phyloP scores from a whole-genome alignment of 1,140 invertebrate species.

The Vanessa tameamea region DNA sequence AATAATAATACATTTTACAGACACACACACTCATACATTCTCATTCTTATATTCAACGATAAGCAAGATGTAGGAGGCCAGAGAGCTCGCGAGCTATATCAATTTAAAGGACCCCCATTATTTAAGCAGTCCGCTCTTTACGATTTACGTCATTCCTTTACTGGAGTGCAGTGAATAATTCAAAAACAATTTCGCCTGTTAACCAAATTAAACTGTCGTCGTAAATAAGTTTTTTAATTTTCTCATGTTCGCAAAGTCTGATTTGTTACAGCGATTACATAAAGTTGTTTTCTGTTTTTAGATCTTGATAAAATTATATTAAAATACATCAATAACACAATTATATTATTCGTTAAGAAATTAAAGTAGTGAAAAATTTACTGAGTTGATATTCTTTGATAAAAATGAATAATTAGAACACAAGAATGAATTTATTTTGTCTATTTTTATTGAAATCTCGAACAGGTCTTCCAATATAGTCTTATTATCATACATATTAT shows the following conservation, averaged over 20 bases:
- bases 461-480: no score
- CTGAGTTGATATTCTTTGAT: no score
- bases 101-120: not conserved
- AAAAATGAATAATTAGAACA: no score
- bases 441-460: not conserved
- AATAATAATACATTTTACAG: no score
- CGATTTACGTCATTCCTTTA: constrained; percentile 21
- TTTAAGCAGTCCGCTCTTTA: not conserved
- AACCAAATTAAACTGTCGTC: constrained; percentile 33
- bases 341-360: no score
- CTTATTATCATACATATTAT: no score
- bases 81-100: constrained; percentile 2
- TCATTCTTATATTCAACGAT: not conserved
- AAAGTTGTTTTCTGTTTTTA: not conserved
- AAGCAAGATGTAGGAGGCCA: not conserved
- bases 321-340: no score
- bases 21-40: not conserved
- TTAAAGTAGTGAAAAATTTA: no score
- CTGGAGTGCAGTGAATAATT: constrained; percentile 32
- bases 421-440: not conserved
- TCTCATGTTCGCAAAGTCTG: constrained; percentile 24
- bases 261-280: not conserved
- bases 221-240: constrained; percentile 51
- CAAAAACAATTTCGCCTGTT: constrained; percentile 34
- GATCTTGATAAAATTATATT: no score